Base-by-base conservation (phyloP, 2,113 vertebrate species). In the Zingel zingel region DNA sequence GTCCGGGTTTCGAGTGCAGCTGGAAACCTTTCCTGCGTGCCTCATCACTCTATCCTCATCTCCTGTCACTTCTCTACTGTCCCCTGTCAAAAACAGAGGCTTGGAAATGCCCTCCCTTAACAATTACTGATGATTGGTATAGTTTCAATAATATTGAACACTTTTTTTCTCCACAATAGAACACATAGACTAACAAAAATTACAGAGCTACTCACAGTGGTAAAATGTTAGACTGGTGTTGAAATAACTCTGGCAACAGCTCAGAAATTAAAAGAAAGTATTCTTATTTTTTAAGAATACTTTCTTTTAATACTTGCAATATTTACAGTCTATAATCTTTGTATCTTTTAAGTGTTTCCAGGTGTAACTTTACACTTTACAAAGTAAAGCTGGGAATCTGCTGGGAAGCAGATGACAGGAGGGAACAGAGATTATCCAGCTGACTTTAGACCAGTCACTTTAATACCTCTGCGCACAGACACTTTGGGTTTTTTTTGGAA, bases 341-440 rank as follows among this genome's bases (percentile, higher is more conserved):
- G 21, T 12, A 23, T n/a, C 5, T 16, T 15, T 54, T 48, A 48
- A 16, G 14, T 30, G 30, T 63, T 19, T 15, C n/a, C 14, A n/a
- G 12, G 58, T 23, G 43, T 50, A 15, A 39, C 21, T 64, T 39
- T 5, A n/a, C 8, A 25, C 25, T 27, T n/a, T n/a, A n/a, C 58
- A 25, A 21, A 65, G 68, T 13, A 1, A 76, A 15, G 39, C 13
- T 19, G 10, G 5, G 13, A 48, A 4, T 39, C 15, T 50, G 25
- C 57, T 54, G 75, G 27, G 58, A 27, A 48, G 2, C 5, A 18
- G 25, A 15, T 8, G 48, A 5, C 76, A 50, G 18, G 56, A 5
- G 75, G 56, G 82, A 74, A 25, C 56, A 10, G 54, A 18, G 57
- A 74, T 84, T 43, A 84, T 79, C 69, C 61, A 5, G 66, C 74